Conservation (phyloP, 2,797 vertebrate genomes). For the Rhinoraja longicauda region DNA sequence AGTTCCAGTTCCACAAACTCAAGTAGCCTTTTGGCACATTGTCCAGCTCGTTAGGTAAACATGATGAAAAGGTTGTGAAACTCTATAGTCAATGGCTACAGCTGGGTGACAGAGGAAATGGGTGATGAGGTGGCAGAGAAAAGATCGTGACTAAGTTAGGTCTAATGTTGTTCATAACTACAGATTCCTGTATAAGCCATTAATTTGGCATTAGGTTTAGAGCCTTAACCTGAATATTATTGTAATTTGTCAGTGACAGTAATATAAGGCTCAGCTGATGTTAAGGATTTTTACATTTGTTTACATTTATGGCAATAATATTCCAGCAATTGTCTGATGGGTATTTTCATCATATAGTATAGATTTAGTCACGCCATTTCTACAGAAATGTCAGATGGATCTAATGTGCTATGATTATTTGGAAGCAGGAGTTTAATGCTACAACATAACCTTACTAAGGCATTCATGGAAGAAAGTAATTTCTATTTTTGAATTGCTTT, state of each 20-base stretch:
- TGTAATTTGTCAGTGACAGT: not conserved
- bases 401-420: not conserved
- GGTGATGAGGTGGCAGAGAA: not conserved
- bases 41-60: not conserved
- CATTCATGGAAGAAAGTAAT: not conserved
- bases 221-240: not conserved
- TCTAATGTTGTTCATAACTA: not conserved
- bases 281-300: not conserved
- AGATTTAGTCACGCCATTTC: not conserved
- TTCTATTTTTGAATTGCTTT: not conserved
- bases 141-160: not conserved
- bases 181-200: not conserved
- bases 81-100: not conserved
- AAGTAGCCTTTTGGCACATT: not conserved
- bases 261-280: not conserved
- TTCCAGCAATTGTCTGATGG: not conserved
- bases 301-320: not conserved
- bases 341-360: not conserved
- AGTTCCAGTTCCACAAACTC: not conserved
- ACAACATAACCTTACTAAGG: not conserved
- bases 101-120: not conserved
- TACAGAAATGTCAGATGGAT: not conserved
- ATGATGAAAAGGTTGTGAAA: not conserved
- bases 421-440: not conserved
- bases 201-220: not conserved